These are phyloP conservation scores for Philereme transversata DNA, from an alignment of 2,888 invertebrate species.

Conservation along the genomic window DNA sequence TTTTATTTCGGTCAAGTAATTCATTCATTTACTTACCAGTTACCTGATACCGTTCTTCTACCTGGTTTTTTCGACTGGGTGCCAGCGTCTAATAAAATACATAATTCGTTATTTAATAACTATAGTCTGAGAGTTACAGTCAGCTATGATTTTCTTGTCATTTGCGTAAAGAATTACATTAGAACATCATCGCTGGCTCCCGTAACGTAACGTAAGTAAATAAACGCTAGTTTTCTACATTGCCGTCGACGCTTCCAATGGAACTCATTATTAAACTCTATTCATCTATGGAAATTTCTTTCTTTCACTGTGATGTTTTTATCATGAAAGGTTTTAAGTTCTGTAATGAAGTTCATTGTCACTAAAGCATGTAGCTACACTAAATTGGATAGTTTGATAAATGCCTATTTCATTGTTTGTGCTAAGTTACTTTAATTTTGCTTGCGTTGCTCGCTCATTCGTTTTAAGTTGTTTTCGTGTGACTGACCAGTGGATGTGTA, in stretches of 20 bases:
- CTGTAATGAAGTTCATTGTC: neutral
- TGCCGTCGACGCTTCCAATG: too few species aligned
- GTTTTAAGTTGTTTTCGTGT: slow-evolving; percentile 4
- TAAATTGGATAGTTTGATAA: neutral
- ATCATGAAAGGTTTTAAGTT: neutral
- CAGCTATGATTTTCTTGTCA: neutral
- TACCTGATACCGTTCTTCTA: too few species aligned
- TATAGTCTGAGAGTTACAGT: neutral
- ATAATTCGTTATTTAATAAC: too few species aligned
- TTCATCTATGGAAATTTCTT: neutral
- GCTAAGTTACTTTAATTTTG: neutral
- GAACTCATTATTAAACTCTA: neutral
- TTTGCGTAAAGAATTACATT: neutral
- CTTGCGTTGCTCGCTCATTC: slow-evolving; percentile 29
- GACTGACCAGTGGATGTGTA: neutral
- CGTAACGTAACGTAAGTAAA: neutral
- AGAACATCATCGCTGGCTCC: neutral
- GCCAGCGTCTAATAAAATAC: neutral
- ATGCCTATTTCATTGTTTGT: slow-evolving; percentile 1
- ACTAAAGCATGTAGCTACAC: neutral
- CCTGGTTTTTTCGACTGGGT: neutral
- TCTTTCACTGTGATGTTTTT: neutral
- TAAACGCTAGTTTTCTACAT: too few species aligned
- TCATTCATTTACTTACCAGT: too few species aligned
- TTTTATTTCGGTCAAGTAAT: too few species aligned